Evolutionary conservation across 1,140 invertebrate genomes (phyloP), one percentile per base, ranked within the genome.

Genomic region (Cotesia chilonis): DNA sequence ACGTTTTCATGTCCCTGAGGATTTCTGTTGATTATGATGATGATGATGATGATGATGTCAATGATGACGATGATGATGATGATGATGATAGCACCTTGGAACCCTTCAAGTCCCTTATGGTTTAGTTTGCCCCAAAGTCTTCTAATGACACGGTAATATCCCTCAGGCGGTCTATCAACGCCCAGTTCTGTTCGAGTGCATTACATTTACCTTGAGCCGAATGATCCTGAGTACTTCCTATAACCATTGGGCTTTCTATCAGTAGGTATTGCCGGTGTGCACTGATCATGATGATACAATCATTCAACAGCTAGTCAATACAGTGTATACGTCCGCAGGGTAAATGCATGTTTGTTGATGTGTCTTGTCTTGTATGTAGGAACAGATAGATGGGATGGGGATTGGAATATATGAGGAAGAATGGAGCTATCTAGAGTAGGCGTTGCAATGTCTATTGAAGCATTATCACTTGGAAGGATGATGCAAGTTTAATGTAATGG

Each of bases 71-170:
- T 14, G 0, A 14, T 14, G 14, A 14, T n/a, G n/a, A 47, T 7
- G 5, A 47, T 59, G 20, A 59, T 59, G 57, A 59, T 59, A 17
- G 57, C 28, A 59, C 14, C 57, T 17, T 35, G 17, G 1, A 59
- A 59, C 41, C 41, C 41, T 47, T 47, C 41, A 47, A 47, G 41
- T 47, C 2, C 41, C 41, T 47, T 47, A 6, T 17, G 37, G n/a
- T 47, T 35, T 59, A 12, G 41, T 28, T 14, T 61, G 12, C n/a
- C 52, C 38, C 47, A 57, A 57, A n/a, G 74, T 41, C 71, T 41
- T 36, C 65, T 81, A 81, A 82, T 80, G 76, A 79, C 70, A 75
- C 77, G 75, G 76, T 82, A 80, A 82, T 81, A 79, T 80, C 74
- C 78, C 76, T 71, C 41, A 59, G 79, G 78, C 78, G 74, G 75